Base-by-base conservation (phyloP, 2,888 invertebrate genomes). In the Myathropa florea region DNA sequence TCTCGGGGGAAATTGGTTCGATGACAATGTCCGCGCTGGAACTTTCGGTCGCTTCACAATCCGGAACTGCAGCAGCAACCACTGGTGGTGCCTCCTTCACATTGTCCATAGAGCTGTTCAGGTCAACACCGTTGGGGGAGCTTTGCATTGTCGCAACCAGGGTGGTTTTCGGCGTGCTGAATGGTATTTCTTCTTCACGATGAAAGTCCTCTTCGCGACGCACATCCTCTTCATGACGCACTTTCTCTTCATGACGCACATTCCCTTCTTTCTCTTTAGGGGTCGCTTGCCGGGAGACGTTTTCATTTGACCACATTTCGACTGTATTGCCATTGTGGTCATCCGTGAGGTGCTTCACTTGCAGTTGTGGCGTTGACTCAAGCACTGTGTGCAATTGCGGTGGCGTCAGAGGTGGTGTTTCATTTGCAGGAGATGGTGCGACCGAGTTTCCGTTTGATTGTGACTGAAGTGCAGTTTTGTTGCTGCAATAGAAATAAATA, bases 161-260 rank as follows among this genome's bases (percentile, higher is more conserved):
- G 10, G 89, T 89, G 53, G 88, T 88, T 24, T 88, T 81, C n/a
- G 89, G 88, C 23, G 89, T 89, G 33, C 86, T 76, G 36, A 72
- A 87, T 0, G 72, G 24, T 6, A 53, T 65, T 57, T 83, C 75
- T 0, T 36, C 72, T 12, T 18, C 55, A 46, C n/a, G n/a, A 4
- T n/a, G 14, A 7, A 36, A n/a, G 12, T n/a, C 18, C 4, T 10
- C 26, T 3, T 59, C 21, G n/a, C n/a, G n/a, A 4, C 39, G 14
- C 14, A 36, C 23, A n/a, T n/a, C 18, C 4, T 10, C 26, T 3
- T 59, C 21, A 0, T 33, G 33, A 6, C 9, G 10, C 33, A 33
- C 7, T 9, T 6, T 7, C 33, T 10, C 10, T 9, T 33, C 33
- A 33, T 33, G n/a, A n/a, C n/a, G n/a, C n/a, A n/a, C n/a, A n/a